Evolutionary conservation across 2,888 invertebrate species (phyloP), one percentile per base, ranked within the genome.

Genomic region (Parapristionchus giblindavisi): DNA sequence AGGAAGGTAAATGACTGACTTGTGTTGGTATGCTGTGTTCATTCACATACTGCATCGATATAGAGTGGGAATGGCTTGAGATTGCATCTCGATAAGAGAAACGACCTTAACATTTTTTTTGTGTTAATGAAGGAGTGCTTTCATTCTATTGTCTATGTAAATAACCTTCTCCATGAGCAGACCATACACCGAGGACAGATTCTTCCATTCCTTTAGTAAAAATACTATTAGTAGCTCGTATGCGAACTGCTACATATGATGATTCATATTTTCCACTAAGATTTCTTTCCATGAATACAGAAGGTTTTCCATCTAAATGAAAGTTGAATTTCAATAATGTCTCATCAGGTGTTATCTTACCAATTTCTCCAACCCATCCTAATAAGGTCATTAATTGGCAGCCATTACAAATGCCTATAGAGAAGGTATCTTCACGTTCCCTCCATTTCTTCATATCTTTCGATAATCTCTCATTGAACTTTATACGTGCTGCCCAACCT

Each of bases 371-470:
- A 65, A 98, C 91, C 94, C 95, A 97, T 4, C 96, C 96, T 6
- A 99, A 91, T 34, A 95, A 89, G 5, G 93, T 94, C 94, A 98
- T 94, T 80, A 99, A 90, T 88, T 99, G 98, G 87, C 98, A 98
- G 0, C 98, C 98, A 89, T 99, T 99, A 88, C 98, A 99, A n/a
- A 97, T 93, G 40, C 98, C 98, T 80, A 98, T 91, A 71, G 96
- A 96, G 89, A 99, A 98, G 0, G 95, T 95, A 88, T 97, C 93
- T 0, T 79, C 29, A 17, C 90, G 89, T 21, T 89, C 84, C 82
- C 91, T 91, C 89, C 98, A 99, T 73, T 91, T 90, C 32, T 92
- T 90, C 83, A 99, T 93, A 88, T 96, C 94, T 0, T 91, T 90
- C 78, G 91, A 91, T n/a, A 97, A 89, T 2, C 90, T 90, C 14